These are phyloP conservation scores for Tauraco hartlaubi DNA, from an alignment of 2,797 vertebrate species.

Conservation along the genomic window DNA sequence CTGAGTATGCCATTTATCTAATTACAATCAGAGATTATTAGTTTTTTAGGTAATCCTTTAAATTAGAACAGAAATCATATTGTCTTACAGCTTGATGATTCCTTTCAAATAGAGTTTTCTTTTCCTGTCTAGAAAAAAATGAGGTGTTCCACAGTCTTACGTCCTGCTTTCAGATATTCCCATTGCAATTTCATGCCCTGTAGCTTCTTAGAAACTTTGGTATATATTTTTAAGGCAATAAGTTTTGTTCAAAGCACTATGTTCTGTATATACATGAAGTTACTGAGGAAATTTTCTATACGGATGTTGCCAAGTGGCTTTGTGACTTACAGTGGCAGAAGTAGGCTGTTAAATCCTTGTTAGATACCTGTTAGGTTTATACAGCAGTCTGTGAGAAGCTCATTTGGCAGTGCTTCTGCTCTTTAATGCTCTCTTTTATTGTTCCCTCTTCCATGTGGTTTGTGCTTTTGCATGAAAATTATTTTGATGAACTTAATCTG, in stretches of 20 bases:
- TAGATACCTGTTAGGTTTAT: neutral
- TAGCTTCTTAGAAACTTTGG: neutral
- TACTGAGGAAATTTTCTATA: neutral
- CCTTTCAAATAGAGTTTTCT: neutral
- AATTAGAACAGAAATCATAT: constrained; percentile 39
- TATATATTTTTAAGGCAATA: neutral
- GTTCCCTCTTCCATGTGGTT: neutral
- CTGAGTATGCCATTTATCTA: constrained; percentile 28
- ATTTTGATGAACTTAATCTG: neutral
- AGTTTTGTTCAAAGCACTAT: neutral
- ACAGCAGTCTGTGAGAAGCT: neutral
- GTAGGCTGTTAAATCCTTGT: neutral
- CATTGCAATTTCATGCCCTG: neutral
- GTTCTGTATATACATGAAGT: neutral
- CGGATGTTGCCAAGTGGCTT: neutral
- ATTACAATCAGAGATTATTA: constrained; percentile 35
- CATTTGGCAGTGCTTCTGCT: neutral
- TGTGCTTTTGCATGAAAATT: neutral
- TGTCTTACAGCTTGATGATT: neutral
- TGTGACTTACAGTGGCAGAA: neutral
- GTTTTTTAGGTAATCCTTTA: constrained; percentile 43
- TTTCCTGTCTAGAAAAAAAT: neutral
- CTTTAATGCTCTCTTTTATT: neutral
- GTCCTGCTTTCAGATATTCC: neutral
- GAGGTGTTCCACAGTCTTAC: neutral